Evolutionary conservation across 2,113 vertebrate species (phyloP), one percentile per base, ranked within the genome.

Genomic region (Campylorhamphus procurvoides): DNA sequence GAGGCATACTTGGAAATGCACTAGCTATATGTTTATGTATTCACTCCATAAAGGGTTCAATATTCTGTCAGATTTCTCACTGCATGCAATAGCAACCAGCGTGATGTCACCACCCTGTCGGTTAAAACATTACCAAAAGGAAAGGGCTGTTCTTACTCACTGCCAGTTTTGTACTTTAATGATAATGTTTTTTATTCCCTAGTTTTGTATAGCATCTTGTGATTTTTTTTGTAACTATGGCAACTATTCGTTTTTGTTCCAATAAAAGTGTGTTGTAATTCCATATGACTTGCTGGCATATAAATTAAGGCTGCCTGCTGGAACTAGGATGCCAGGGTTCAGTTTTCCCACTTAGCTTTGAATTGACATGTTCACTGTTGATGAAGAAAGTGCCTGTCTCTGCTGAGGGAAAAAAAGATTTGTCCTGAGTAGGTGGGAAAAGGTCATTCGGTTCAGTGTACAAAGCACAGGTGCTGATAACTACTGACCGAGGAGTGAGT

Each of bases 161-260:
- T 78, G 29, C 40, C 24, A 95, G 84, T 76, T 88, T 29, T 77
- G 42, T 75, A 24, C 25, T 90, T 72, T 91, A 92, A 81, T 81
- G 68, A 91, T 69, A 92, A 94, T 76, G 64, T 19, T 69, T 73
- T 92, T 84, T 40, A 47, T 92, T 93, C 71, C 72, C 50, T 50
- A 79, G 37, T 49, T 92, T 90, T 87, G 42, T 59, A 77, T 8
- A 91, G 16, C 40, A 84, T 73, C 77, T 85, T 93, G n/a, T 95
- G 71, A 64, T 56, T 88, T 92, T 82, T 82, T 58, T 53, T 3
- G 88, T 96, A 90, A 79, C 94, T 92, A 86, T 75, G 37, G 86
- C 28, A 95, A 95, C 91, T 69, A 72, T 59, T 93, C 77, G 60
- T 85, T 93, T 93, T 96, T 93, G 42, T 90, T 93, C 69, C 12